These are phyloP conservation scores for Auanema sp. DNA, from an alignment of 2,888 invertebrate species.

Conservation along the genomic window DNA sequence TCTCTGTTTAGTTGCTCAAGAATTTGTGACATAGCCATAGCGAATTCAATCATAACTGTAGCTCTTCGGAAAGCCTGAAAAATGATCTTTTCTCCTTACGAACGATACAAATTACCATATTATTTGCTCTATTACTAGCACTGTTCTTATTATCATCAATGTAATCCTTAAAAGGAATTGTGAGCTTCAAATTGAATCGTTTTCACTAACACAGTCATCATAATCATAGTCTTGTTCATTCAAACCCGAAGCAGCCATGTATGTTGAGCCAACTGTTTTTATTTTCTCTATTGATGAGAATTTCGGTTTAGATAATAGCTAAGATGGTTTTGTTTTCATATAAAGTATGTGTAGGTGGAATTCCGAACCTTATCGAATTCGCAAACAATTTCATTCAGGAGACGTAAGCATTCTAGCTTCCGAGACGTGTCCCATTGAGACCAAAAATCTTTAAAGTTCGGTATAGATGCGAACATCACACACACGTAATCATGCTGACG, in stretches of 20 bases:
- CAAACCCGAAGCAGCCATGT: constrained; percentile 94
- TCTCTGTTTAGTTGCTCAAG: constrained; percentile 92
- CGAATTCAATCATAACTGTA: constrained; percentile 88
- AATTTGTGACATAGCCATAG: constrained; percentile 85
- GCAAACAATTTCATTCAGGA: constrained; percentile 95
- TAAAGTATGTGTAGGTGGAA: background rate
- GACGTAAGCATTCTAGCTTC: constrained; percentile 86
- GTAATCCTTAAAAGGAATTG: constrained; percentile 26
- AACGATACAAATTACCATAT: background rate
- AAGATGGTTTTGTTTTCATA: constrained; percentile 38
- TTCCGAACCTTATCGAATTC: constrained; percentile 87
- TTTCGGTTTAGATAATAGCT: constrained; percentile 87
- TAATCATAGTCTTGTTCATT: constrained; percentile 52
- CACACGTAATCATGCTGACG: constrained; percentile 89
- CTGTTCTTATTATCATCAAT: constrained; percentile 30
- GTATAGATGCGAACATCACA: constrained; percentile 97
- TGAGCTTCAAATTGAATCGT: background rate
- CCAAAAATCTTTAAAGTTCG: constrained; percentile 76
- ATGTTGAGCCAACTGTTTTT: constrained; percentile 95
- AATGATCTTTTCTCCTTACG: background rate
- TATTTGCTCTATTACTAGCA: constrained; percentile 12
- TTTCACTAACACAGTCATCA: constrained; percentile 38
- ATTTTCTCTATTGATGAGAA: constrained; percentile 96
- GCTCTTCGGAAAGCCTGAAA: constrained; percentile 71
- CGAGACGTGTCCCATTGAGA: constrained; percentile 79